Evolutionary conservation across 1,140 invertebrate genomes (phyloP), one percentile per base, ranked within the genome.

Genomic region (Ceratina calcarata): DNA sequence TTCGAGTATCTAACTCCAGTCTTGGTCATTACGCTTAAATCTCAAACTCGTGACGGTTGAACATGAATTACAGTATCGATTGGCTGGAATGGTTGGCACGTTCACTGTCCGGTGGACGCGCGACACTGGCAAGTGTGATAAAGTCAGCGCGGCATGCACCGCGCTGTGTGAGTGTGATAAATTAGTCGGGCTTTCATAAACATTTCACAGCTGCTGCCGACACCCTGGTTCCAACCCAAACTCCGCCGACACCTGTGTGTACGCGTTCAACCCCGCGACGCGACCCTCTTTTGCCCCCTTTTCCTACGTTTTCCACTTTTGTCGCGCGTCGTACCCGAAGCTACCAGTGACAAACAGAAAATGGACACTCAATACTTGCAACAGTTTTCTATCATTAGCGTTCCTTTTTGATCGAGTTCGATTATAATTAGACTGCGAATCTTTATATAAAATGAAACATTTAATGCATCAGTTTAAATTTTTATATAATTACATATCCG

Each of bases 101-200:
- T 27, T 66, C 53, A 69, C 62, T 72, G 61, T 57, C 67, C 72
- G 65, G 22, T 64, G 24, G 45, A 20, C 75, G 66, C 78, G 58
- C 64, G 66, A 60, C 68, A 80, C 57, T 57, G 67, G 81, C 24
- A 72, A 85, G 82, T 76, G 82, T 77, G 83, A 85, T 85, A 84
- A 85, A 85, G 78, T 78, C 70, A 62, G 64, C 77, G 75, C 62
- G 75, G 37, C 64, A 67, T 75, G 79, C 76, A 64, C 62, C 62
- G 53, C 65, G 69, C 45, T 84, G 82, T 85, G 87, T 67, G 85
- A 88, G 87, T 87, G 89, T 90, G 88, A 92, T 92, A 92, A 92
- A 92, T 92, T 92, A 92, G 89, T 89, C 87, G 87, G 84, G 89
- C 88, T 88, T 92, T 92, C 91, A 91, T 91, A 91, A 92, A 92